A percentile compares a stretch with the other conserved stretches of the same genome.
Conservation (phyloP, 2,797 vertebrate species). For the Hydrolagus colliei region DNA sequence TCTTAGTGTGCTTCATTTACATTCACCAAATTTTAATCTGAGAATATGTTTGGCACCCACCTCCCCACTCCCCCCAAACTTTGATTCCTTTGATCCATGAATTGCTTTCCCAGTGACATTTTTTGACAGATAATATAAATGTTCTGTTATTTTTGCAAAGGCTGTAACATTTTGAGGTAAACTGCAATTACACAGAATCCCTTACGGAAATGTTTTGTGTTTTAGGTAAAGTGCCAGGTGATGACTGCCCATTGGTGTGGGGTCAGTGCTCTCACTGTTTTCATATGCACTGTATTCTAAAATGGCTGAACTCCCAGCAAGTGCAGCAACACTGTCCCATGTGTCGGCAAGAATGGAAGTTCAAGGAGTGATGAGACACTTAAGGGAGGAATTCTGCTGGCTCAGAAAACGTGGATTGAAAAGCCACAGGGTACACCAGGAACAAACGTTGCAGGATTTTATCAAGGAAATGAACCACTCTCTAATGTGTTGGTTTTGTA, state of each 20-base stretch:
- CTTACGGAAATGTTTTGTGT: neutral
- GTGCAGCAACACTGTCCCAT: constrained; percentile 96
- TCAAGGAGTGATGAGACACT: constrained; percentile 73
- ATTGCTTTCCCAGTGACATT: neutral
- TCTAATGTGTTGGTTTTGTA: neutral
- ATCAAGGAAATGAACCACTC: neutral
- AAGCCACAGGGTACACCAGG: neutral
- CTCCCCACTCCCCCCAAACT: no score
- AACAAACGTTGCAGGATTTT: neutral
- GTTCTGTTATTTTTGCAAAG: neutral
- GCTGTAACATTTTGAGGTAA: neutral
- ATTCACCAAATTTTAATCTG: no score
- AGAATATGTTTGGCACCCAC: no score
- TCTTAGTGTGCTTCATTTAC: no score
- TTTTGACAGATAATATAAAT: neutral
- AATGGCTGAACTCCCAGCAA: constrained; percentile 95
- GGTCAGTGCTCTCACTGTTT: constrained; percentile 98
- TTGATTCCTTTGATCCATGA: neutral
- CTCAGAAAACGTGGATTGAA: neutral
- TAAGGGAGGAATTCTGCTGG: neutral
- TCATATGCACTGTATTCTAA: constrained; percentile 98
- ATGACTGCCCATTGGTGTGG: constrained; percentile 95
- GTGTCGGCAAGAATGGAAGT: constrained; percentile 97
- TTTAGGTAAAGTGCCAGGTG: constrained; percentile 88
- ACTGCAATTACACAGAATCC: neutral